These are phyloP conservation scores for Cyrtodaria siliqua DNA, from an alignment of 2,888 invertebrate genomes.

Conservation along the genomic window DNA sequence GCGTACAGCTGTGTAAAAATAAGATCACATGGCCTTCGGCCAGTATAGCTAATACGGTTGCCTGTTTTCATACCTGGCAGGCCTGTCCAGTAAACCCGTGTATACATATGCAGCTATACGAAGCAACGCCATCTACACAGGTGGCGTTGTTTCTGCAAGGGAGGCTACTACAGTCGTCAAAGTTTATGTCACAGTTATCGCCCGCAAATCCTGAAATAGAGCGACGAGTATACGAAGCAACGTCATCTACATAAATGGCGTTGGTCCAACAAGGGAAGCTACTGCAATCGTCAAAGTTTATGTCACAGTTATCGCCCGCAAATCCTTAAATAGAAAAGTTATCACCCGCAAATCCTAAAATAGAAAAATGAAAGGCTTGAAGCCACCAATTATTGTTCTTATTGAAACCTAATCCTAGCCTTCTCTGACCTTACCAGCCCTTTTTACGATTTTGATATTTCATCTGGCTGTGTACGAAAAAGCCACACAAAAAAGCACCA, in stretches of 20 bases:
- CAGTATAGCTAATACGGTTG: too few species aligned
- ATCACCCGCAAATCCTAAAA: too few species aligned
- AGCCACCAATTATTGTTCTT: too few species aligned
- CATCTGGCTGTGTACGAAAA: too few species aligned
- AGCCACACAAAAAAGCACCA: too few species aligned
- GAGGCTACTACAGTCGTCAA: conserved; percentile 33
- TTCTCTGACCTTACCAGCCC: too few species aligned
- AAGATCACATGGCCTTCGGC: too few species aligned
- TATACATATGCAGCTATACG: conserved; percentile 29
- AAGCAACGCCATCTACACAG: conserved; percentile 40
- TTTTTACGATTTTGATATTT: too few species aligned
- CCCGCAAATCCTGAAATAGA: conserved; percentile 40
- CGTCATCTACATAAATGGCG: conserved; percentile 38
- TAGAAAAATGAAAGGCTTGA: too few species aligned
- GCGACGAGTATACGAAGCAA: conserved; percentile 33
- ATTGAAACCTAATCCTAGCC: too few species aligned
- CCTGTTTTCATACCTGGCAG: conserved; percentile 50
- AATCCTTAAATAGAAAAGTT: conserved; percentile 31
- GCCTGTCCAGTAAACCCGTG: conserved; percentile 35
- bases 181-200: too few species aligned
- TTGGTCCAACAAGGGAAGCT: conserved; percentile 41
- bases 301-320: conserved; percentile 41
- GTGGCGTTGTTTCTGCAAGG: conserved; percentile 46
- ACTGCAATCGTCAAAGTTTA: conserved; percentile 47
- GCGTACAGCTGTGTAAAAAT: too few species aligned